Evolutionary conservation across 37 sponge, comb jelly and placozoan species (phyloP).

Genomic region (Oopsacas minuta): DNA sequence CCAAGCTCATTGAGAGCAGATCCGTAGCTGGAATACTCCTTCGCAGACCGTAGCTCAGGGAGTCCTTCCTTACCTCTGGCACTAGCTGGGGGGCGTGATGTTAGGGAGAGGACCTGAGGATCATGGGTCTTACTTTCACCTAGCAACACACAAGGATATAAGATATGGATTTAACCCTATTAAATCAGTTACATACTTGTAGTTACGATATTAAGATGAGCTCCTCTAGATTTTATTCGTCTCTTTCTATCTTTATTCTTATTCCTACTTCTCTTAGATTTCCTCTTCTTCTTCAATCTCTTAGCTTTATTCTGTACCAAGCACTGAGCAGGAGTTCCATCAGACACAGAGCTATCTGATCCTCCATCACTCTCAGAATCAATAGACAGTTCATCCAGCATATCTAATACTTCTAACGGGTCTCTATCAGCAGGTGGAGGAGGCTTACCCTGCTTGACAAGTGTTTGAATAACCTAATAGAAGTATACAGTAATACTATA

Average conservation of each 20-base stretch:
- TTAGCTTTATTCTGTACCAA: background rate
- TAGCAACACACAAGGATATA: background rate
- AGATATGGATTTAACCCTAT: too few species aligned
- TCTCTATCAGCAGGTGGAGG: constrained; percentile 33
- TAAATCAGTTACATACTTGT: background rate
- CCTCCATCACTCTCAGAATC: constrained; percentile 37
- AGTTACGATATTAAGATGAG: background rate
- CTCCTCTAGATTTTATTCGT: background rate
- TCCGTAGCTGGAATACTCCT: constrained; percentile 18
- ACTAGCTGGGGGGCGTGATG: background rate
- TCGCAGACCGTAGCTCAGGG: background rate
- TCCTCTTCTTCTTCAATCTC: background rate
- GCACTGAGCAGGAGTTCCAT: constrained; percentile 58
- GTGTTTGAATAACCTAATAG: background rate
- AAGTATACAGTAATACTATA: constrained; percentile 26
- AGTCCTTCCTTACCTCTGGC: background rate
- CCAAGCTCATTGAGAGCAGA: background rate
- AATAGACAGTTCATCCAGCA: background rate
- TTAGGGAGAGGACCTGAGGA: background rate
- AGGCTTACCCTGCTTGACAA: background rate
- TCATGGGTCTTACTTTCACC: background rate
- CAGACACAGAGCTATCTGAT: constrained; percentile 81
- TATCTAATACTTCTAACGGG: constrained; percentile 32
- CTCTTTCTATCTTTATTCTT: background rate
- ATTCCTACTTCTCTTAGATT: background rate